Base-by-base conservation (phyloP, 2,113 vertebrate species). In the Sinosuthora webbiana region DNA sequence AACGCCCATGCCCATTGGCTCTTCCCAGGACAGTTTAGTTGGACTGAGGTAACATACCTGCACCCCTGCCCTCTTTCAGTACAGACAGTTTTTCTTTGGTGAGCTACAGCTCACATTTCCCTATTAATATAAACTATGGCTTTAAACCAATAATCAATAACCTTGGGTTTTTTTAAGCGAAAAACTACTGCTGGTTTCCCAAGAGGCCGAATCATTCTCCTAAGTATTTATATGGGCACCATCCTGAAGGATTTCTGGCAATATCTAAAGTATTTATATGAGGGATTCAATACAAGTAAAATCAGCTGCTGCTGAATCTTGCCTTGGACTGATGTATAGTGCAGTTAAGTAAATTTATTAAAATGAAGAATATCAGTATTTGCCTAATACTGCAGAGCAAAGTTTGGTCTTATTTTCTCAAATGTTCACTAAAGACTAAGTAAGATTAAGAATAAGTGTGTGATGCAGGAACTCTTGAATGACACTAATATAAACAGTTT, bases 261-360 rank as follows among this genome's bases (percentile, higher is more conserved):
- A 31, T 62, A 90, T 28, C 7, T 14, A 63, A 62, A 21, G 10
- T 71, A 56, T 82, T 86, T 63, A 11, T 84, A 65, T n/a, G 30
- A 71, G 9, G 16, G 11, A 63, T 28, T 77, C 30, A 63, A 21
- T 63, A 41, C 1, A 62, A 81, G 35, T 45, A 83, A 82, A 90
- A 91, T 23, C 52, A 39, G 10, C 45, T 87, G 47, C 45, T 83
- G 55, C 16, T 63, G 59, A 91, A 85, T 73, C 57, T 50, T 93
- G 35, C 30, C 27, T 64, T 90, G 12, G 31, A 50, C n/a, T 83
- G 78, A 93, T 77, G 9, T 39, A 94, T 62, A 65, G 30, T 19
- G 23, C 55, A 80, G 35, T 59, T 67, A 83, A 91, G 45, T 83
- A 85, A 80, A 96, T 86, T 85, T 90, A 94, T 88, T 94, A 23